Base-by-base conservation (phyloP, 1,140 invertebrate genomes). In the Lethocerus indicus region DNA sequence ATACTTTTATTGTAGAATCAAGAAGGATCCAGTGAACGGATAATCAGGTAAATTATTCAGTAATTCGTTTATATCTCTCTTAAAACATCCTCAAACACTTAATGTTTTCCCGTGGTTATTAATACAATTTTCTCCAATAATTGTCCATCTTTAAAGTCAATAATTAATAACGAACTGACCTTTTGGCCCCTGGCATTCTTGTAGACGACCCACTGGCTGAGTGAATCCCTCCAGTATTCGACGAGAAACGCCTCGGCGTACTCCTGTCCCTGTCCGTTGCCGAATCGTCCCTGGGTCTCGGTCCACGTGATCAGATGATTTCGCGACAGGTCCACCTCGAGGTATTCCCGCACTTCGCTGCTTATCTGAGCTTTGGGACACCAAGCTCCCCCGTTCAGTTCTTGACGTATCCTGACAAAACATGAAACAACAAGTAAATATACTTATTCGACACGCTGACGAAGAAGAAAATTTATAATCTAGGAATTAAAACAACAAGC, bases 331-430 rank as follows among this genome's bases (percentile, higher is more conserved):
- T 93, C 82, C 29, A 95, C 78, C 63, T 95, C 85, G 35, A 95
- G 67, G 61, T 79, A 94, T 62, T 94, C 89, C 12, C 83, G 75
- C 20, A 81, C 75, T 41, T 76, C 72, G 18, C 72, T 73, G 54
- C 74, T 74, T 52, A 85, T 82, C 56, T 85, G 76, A 1, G 77
- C 75, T 55, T 83, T 80, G 0, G 91, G 89, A 67, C 91, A 95
- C 91, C 91, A 95, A 0, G 91, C 90, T 1, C 91, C 91, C 1
- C 88, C 87, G 55, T 85, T 83, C 54, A 80, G 78, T 60, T 94
- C 89, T 27, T 79, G 78, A 1, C 85, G 73, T 55, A 93, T 77
- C 63, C 89, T 93, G 69, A 32, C n/a, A n/a, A n/a, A n/a, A n/a
- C n/a, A n/a, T n/a, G n/a, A n/a, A n/a, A n/a, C n/a, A n/a, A n/a